phyloP scores from a whole-genome alignment of 2,797 vertebrate genomes.

The Cuniculus paca region DNA sequence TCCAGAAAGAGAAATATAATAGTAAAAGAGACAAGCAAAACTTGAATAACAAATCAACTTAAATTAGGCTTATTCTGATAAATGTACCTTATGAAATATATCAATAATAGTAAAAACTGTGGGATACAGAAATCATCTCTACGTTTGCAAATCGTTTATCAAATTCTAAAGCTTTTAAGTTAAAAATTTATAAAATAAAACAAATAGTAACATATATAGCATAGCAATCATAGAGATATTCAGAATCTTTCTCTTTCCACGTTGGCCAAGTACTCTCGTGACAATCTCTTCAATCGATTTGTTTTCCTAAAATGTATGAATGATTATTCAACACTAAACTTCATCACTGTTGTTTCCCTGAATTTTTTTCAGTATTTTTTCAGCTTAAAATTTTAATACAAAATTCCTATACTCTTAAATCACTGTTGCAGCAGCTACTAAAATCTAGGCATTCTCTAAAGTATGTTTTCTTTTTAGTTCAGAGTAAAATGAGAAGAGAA shows the following conservation, averaged over 20 bases:
- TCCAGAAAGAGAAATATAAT: background rate
- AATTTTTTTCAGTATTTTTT: background rate
- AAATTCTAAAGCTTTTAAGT: conserved; percentile 15
- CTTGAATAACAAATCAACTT: background rate
- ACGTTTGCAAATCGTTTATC: background rate
- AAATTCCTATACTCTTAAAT: background rate
- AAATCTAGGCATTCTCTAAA: background rate
- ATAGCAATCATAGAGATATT: background rate
- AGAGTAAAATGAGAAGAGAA: background rate
- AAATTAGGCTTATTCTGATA: background rate
- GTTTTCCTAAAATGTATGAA: background rate
- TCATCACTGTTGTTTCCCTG: background rate
- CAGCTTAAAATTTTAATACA: background rate
- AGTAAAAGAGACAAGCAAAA: background rate
- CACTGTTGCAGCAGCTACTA: background rate
- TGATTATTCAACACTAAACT: background rate
- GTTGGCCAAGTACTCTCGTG: background rate
- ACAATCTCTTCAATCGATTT: background rate
- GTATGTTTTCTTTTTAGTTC: background rate
- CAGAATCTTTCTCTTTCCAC: background rate
- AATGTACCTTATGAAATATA: background rate
- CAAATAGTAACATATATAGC: background rate
- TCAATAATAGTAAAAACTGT: background rate
- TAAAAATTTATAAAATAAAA: background rate
- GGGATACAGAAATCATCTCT: background rate